Percentiles rank a stretch among this genome's conserved stretches.
Evolutionary conservation across 2,797 vertebrate species (phyloP).

Genomic region (Anolis apletophallus): DNA sequence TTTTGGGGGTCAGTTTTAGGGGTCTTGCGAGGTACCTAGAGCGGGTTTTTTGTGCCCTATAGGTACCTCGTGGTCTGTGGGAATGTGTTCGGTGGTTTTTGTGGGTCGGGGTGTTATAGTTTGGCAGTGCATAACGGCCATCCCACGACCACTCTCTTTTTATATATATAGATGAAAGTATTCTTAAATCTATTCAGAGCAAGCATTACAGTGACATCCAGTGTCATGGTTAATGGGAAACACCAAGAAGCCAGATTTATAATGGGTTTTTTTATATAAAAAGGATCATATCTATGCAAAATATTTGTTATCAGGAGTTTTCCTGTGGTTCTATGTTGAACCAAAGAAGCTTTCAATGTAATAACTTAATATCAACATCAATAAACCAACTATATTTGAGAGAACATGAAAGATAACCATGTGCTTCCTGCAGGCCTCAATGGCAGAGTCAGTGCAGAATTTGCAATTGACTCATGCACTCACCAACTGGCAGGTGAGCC

Average conservation of each 20-base stretch:
- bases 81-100: too few species aligned
- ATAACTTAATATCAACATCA: neutral
- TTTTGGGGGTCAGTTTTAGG: too few species aligned
- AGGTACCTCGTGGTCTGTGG: too few species aligned
- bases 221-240: neutral
- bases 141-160: too few species aligned
- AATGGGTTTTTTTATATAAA: too few species aligned
- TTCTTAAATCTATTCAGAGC: neutral
- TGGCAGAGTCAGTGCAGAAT: neutral
- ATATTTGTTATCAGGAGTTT: neutral
- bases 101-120: too few species aligned
- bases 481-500: neutral
- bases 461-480: neutral
- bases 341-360: neutral
- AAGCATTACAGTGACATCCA: neutral
- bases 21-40: too few species aligned
- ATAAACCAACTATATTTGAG: neutral
- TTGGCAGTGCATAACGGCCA: too few species aligned
- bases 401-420: neutral
- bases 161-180: too few species aligned
- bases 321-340: neutral
- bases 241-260: neutral
- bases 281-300: neutral
- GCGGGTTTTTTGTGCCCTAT: too few species aligned
- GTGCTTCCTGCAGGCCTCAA: neutral